These are phyloP conservation scores for Cheirogaleus major DNA, from an alignment of 2,797 vertebrate species.

Conservation along the genomic window DNA sequence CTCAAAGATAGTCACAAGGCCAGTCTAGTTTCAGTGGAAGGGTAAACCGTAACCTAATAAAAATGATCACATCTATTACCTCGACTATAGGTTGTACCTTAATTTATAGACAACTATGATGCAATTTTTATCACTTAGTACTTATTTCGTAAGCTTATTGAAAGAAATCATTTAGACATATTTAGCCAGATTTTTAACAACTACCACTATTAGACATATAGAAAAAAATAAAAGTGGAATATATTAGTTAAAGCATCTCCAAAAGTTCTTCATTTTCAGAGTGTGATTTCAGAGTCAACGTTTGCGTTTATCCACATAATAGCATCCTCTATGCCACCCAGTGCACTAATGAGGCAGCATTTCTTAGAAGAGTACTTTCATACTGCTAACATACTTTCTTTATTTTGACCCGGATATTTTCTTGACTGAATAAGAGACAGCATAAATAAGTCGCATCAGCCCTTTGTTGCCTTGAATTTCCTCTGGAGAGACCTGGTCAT, in stretches of 20 bases:
- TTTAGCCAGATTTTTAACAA: not conserved
- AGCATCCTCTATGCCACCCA: not conserved
- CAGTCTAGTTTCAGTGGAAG: not conserved
- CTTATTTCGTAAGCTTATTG: not conserved
- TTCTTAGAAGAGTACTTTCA: not conserved
- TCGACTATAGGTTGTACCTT: not conserved
- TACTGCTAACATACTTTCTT: not conserved
- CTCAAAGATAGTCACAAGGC: not conserved
- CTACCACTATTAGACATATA: not conserved
- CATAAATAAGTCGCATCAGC: not conserved
- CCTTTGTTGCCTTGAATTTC: not conserved
- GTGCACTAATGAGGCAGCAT: not conserved
- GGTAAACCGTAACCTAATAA: not conserved
- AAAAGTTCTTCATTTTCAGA: not conserved
- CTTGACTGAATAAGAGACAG: not conserved
- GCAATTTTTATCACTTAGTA: not conserved
- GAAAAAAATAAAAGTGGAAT: not conserved
- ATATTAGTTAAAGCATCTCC: not conserved
- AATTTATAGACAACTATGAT: not conserved
- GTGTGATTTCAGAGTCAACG: not conserved
- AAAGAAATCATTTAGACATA: slow-evolving; percentile 2
- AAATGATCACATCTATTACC: not conserved
- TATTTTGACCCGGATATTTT: not conserved
- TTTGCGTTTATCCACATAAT: not conserved
- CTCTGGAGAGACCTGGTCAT: not conserved